Evolutionary conservation across 2,888 invertebrate species (phyloP).

Genomic region (Leptinotarsa tumamoca): DNA sequence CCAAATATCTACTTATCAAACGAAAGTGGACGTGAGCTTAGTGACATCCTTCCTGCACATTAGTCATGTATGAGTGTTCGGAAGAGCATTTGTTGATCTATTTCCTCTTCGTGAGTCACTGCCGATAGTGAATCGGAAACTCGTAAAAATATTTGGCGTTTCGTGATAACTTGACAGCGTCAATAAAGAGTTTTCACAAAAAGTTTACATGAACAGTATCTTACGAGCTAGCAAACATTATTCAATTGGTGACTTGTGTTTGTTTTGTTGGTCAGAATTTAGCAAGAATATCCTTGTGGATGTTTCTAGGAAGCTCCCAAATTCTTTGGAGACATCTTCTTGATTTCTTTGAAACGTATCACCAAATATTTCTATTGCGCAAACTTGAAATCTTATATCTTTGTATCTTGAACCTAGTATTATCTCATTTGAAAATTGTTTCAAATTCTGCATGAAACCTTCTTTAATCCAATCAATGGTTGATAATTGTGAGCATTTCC

Average conservation of each 20-base stretch:
- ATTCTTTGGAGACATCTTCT: too few relatives aligned
- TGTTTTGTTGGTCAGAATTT: not conserved
- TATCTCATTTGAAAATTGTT: too few relatives aligned
- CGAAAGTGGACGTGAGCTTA: slow-evolving; percentile 1
- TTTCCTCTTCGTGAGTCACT: slow-evolving; percentile 12
- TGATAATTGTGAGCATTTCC: too few relatives aligned
- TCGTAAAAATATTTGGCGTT: slow-evolving; percentile 5
- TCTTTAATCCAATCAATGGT: too few relatives aligned
- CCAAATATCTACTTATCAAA: not conserved
- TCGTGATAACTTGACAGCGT: not conserved
- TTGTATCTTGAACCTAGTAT: too few relatives aligned
- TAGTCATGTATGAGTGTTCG: slow-evolving; percentile 3
- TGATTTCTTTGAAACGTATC: too few relatives aligned
- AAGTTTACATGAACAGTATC: not conserved
- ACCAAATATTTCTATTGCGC: too few relatives aligned
- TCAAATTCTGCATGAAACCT: too few relatives aligned
- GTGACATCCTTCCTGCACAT: slow-evolving; percentile 17
- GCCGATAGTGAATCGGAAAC: not conserved
- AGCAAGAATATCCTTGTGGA: not conserved
- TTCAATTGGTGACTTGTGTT: not conserved
- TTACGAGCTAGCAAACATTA: not conserved
- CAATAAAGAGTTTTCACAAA: not conserved
- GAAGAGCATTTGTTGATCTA: not conserved
- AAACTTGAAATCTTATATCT: too few relatives aligned
- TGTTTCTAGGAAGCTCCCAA: too few relatives aligned